Evolutionary conservation across 2,113 vertebrate species (phyloP).

Genomic region (Phalacrocorax pelagicus): DNA sequence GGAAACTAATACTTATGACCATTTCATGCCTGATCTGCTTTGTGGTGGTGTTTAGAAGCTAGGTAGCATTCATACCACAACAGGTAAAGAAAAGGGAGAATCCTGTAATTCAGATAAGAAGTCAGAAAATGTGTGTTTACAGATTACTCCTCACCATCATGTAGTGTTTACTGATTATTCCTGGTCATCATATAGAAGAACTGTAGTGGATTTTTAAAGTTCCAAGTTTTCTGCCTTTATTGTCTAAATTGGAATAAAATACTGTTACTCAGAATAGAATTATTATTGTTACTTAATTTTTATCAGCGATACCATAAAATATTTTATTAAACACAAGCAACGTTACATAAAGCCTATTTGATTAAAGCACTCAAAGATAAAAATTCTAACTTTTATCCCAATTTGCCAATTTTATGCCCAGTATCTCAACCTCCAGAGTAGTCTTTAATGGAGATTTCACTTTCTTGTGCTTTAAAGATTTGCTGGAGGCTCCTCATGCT

Average conservation of each 20-base stretch:
- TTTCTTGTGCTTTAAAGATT: background rate
- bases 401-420: background rate
- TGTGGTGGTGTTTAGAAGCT: conserved; percentile 80
- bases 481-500: background rate
- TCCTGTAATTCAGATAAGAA: conserved; percentile 29
- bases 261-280: background rate
- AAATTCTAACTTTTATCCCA: background rate
- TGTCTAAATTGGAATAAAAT: conserved; percentile 43
- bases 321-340: background rate
- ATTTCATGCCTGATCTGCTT: conserved; percentile 90
- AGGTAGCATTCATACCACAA: conserved; percentile 73
- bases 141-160: background rate
- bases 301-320: background rate
- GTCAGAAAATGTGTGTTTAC: background rate
- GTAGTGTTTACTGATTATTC: background rate
- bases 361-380: background rate
- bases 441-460: background rate
- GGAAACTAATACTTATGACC: conserved; percentile 97
- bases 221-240: background rate
- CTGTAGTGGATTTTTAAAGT: conserved; percentile 28
- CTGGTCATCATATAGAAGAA: background rate
- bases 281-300: conserved; percentile 28
- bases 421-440: background rate
- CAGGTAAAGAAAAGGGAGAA: conserved; percentile 74
- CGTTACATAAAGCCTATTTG: background rate